phyloP scores from a whole-genome alignment of 2,888 invertebrate species.

The Xestia xanthographa region DNA sequence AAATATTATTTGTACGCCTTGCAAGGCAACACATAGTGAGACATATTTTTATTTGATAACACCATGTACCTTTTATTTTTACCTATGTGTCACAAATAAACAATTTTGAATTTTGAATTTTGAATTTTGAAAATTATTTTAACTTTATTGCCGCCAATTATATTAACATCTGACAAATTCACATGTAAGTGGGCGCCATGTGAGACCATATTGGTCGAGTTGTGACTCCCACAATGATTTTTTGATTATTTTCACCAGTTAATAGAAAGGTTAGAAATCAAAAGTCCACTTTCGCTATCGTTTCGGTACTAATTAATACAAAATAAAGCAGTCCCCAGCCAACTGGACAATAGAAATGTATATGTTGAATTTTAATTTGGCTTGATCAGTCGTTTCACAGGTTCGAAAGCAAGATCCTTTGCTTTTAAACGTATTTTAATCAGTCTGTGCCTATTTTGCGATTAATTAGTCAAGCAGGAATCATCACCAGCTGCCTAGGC shows the following conservation, averaged over 20 bases:
- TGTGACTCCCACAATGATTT: conserved; percentile 54
- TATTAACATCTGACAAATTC: conserved; percentile 39
- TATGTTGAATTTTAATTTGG: conserved; percentile 57
- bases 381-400: conserved; percentile 29
- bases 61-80: too few relatives aligned
- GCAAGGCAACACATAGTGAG: too few relatives aligned
- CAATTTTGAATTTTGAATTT: too few relatives aligned
- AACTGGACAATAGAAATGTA: conserved; percentile 57
- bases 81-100: too few relatives aligned
- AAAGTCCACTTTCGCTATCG: conserved; percentile 81
- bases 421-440: conserved; percentile 10
- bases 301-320: conserved; percentile 61
- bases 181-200: conserved; percentile 54
- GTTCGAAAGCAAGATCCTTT: conserved; percentile 35
- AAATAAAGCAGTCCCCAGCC: conserved; percentile 43
- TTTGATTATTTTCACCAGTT: conserved; percentile 51
- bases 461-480: not conserved
- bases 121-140: too few relatives aligned
- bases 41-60: too few relatives aligned
- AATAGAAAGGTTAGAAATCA: conserved; percentile 79
- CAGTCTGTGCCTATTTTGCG: not conserved
- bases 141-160: conserved; percentile 50
- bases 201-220: conserved; percentile 53
- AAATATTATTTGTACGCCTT: too few relatives aligned
- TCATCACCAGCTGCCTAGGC: not conserved